Conservation (phyloP, 2,888 invertebrate species). For the Serripes groenlandicus region DNA sequence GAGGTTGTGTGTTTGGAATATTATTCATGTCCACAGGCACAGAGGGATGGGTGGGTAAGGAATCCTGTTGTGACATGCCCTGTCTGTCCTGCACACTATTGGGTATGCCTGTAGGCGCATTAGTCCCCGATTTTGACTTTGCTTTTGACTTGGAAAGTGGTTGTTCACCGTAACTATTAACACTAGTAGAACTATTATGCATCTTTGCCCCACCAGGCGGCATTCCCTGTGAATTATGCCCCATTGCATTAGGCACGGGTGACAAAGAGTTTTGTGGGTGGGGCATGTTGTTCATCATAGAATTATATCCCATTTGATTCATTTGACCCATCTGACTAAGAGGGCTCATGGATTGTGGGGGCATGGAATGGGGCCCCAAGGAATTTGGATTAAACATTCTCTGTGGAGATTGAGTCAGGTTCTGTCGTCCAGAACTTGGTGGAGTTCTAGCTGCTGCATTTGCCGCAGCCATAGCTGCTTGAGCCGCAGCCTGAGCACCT, state of each 20-base stretch:
- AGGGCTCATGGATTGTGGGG: conserved; percentile 64
- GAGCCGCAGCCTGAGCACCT: conserved; percentile 85
- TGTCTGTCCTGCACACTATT: conserved; percentile 46
- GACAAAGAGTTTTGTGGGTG: conserved; percentile 71
- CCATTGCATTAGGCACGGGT: conserved; percentile 75
- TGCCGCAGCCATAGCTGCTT: conserved; percentile 85
- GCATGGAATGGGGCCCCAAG: conserved; percentile 60
- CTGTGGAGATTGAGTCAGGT: conserved; percentile 63
- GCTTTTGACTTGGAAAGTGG: conserved; percentile 58
- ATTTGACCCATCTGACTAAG: conserved; percentile 73
- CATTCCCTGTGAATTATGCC: conserved; percentile 37
- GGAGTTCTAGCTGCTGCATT: conserved; percentile 75
- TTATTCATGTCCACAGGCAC: conserved; percentile 44
- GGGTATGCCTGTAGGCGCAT: conserved; percentile 45
- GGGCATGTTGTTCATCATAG: conserved; percentile 70
- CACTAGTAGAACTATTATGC: conserved; percentile 65
- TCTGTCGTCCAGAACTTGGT: conserved; percentile 46
- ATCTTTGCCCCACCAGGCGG: conserved; percentile 49
- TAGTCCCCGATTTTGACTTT: conserved; percentile 59
- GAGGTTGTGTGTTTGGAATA: conserved; percentile 50
- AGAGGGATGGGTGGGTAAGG: conserved; percentile 44
- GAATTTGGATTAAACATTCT: conserved; percentile 73
- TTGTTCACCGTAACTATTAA: conserved; percentile 56
- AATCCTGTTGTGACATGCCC: conserved; percentile 36
- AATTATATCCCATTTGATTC: conserved; percentile 75